These are phyloP conservation scores for Morbakka virulenta DNA, from an alignment of 30 jellyfish, hydroid and myxozoan species.

Conservation along the genomic window DNA sequence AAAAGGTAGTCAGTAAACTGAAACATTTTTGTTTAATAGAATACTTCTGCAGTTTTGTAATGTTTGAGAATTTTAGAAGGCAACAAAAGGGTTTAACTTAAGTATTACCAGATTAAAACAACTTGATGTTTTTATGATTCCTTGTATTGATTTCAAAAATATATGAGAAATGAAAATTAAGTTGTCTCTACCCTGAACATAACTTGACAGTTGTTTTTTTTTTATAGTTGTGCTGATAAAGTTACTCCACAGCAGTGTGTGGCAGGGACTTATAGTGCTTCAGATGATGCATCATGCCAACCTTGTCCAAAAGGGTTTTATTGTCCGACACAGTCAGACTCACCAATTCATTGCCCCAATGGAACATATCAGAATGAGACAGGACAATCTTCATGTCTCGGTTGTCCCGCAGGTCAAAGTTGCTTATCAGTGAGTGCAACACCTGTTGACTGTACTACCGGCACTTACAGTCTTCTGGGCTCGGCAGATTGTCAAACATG, in stretches of 20 bases:
- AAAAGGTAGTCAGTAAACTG: too few relatives aligned
- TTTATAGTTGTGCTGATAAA: slow-evolving; percentile 64
- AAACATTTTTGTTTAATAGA: too few relatives aligned
- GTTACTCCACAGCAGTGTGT: slow-evolving; percentile 36
- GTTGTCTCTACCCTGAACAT: too few relatives aligned
- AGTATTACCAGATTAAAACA: too few relatives aligned
- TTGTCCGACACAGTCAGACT: slow-evolving; percentile 65
- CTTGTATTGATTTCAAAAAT: not conserved
- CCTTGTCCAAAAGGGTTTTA: slow-evolving; percentile 73
- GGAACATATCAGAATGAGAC: slow-evolving; percentile 89
- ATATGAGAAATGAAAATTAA: too few relatives aligned
- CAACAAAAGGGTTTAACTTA: too few relatives aligned
- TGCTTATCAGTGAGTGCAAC: slow-evolving; percentile 35
- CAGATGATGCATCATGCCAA: slow-evolving; percentile 50
- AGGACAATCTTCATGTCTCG: slow-evolving; percentile 43
- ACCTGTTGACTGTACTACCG: slow-evolving; percentile 66
- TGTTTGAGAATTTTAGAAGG: too few relatives aligned
- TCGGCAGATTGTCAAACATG: slow-evolving; percentile 52
- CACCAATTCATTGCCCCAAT: slow-evolving; percentile 61
- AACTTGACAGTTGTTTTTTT: not conserved
- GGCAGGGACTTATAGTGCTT: slow-evolving; percentile 51
- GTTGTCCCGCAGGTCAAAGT: slow-evolving; percentile 78
- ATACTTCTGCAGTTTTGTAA: too few relatives aligned
- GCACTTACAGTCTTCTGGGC: slow-evolving; percentile 65
- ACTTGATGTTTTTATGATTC: too few relatives aligned